phyloP scores from a whole-genome alignment of 1,140 invertebrate species.

The Hycleus cichorii region DNA sequence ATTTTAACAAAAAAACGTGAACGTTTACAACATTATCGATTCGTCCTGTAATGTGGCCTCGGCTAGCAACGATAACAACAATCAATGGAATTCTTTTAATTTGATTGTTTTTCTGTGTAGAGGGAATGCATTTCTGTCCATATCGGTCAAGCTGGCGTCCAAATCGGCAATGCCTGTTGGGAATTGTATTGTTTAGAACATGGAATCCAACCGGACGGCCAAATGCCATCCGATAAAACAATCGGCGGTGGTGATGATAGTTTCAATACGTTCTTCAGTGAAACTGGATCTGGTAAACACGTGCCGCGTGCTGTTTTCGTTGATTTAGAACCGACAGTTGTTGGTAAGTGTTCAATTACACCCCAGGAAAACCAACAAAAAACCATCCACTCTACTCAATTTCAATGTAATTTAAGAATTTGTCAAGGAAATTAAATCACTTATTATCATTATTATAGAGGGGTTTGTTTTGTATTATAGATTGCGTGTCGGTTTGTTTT shows the following conservation, averaged over 20 bases:
- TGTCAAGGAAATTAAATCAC: too few species aligned
- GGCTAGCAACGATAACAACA: too few species aligned
- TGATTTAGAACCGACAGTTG: slow-evolving; percentile 67
- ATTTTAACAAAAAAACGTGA: too few species aligned
- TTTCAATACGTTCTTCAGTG: slow-evolving; percentile 79
- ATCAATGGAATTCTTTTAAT: too few species aligned
- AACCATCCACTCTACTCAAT: too few species aligned
- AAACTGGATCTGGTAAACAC: slow-evolving; percentile 67
- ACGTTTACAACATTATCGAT: too few species aligned
- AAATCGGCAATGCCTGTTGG: slow-evolving; percentile 82
- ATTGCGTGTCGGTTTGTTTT: too few species aligned
- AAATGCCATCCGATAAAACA: slow-evolving; percentile 70
- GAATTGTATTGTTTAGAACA: slow-evolving; percentile 87
- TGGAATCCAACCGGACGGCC: slow-evolving; percentile 82
- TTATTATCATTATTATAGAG: too few species aligned
- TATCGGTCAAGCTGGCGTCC: slow-evolving; percentile 82
- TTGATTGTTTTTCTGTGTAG: slow-evolving; percentile 38
- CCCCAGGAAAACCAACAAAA: too few species aligned
- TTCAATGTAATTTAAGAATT: too few species aligned
- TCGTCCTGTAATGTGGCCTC: too few species aligned
- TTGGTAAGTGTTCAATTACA: slow-evolving; percentile 46
- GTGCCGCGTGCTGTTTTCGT: slow-evolving; percentile 62
- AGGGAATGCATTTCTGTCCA: slow-evolving; percentile 83
- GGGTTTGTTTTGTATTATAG: too few species aligned
- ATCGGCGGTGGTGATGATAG: slow-evolving; percentile 63